Evolutionary conservation across 2,888 invertebrate genomes (phyloP).

Genomic region (Eurytoma californica): DNA sequence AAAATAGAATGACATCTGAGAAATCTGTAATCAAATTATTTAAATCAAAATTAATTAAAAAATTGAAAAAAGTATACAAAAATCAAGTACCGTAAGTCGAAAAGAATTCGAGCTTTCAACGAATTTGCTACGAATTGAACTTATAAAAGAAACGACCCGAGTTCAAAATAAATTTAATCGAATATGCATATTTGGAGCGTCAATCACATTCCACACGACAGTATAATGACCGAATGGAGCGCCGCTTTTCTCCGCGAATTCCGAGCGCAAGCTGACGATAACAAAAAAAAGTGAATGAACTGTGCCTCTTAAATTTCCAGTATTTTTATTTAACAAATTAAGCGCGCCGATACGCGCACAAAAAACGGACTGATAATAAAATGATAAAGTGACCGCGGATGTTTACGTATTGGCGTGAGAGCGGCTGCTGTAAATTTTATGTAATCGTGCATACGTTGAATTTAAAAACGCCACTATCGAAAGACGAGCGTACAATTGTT

Average conservation of each 20-base stretch:
- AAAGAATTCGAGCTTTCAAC: too few relatives aligned
- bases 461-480: not conserved
- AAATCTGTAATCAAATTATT: too few relatives aligned
- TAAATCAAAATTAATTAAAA: too few relatives aligned
- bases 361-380: conserved; percentile 11
- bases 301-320: not conserved
- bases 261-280: not conserved
- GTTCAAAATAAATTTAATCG: conserved; percentile 45
- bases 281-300: not conserved
- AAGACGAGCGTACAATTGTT: not conserved
- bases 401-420: not conserved
- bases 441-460: not conserved
- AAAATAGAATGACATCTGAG: too few relatives aligned
- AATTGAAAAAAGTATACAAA: too few relatives aligned
- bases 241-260: not conserved
- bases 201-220: not conserved
- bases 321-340: not conserved
- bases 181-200: not conserved
- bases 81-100: too few relatives aligned
- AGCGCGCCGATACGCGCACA: not conserved
- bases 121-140: conserved; percentile 33
- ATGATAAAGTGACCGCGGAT: not conserved
- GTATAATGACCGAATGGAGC: not conserved
- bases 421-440: not conserved
- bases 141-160: conserved; percentile 32